Percentiles rank a stretch among this genome's conserved stretches.
Evolutionary conservation across 2,797 vertebrate genomes (phyloP).

Genomic region (Pseudochirops cupreus): DNA sequence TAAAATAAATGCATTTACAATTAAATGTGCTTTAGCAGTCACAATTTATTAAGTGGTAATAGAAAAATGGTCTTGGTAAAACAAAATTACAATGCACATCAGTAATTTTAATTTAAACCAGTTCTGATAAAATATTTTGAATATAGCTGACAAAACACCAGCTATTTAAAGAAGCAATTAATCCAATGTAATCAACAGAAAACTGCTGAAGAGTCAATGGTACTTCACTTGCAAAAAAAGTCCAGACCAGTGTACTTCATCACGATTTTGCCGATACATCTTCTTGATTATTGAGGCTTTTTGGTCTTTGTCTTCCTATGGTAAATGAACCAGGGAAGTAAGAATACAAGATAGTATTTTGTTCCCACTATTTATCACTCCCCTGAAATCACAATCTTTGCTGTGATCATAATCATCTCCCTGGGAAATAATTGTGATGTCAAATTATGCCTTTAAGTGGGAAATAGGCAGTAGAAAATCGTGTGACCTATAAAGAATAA

Average conservation of each 20-base stretch:
- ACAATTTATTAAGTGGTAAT: background rate
- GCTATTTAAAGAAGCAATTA: conserved; percentile 71
- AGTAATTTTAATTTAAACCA: conserved; percentile 69
- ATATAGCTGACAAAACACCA: conserved; percentile 60
- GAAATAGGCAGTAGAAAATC: conserved; percentile 67
- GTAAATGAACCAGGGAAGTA: conserved; percentile 56
- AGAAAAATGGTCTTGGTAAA: conserved; percentile 48
- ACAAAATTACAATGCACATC: conserved; percentile 65
- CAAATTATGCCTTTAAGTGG: conserved; percentile 83
- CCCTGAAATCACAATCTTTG: conserved; percentile 84
- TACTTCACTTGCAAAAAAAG: conserved; percentile 49
- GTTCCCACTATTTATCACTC: conserved; percentile 81
- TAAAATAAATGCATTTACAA: conserved; percentile 12
- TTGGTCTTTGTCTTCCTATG: conserved; percentile 58
- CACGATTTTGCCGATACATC: conserved; percentile 33
- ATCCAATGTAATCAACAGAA: conserved; percentile 48
- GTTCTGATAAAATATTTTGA: conserved; percentile 69
- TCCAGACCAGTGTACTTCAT: conserved; percentile 44
- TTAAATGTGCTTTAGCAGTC: background rate
- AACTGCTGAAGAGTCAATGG: conserved; percentile 61
- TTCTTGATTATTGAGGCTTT: conserved; percentile 53
- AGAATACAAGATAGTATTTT: conserved; percentile 66
- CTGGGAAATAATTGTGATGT: conserved; percentile 85
- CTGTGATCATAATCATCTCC: conserved; percentile 81
- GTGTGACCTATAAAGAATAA: conserved; percentile 76